These are phyloP conservation scores for Cerastis rubricosa DNA, from an alignment of 2,888 invertebrate genomes.

Conservation along the genomic window DNA sequence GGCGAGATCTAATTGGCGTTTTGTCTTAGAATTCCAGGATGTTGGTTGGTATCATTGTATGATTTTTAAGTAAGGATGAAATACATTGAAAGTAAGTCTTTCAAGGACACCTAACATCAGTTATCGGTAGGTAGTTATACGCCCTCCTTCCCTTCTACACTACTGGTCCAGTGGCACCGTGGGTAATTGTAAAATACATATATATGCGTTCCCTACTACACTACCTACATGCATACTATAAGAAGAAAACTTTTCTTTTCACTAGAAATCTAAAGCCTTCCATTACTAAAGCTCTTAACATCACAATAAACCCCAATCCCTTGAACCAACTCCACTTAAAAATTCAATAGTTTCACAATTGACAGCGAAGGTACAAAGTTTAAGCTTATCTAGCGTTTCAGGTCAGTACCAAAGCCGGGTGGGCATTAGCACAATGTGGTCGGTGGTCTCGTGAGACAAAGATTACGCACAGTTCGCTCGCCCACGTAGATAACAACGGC, in stretches of 20 bases:
- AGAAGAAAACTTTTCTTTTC: neutral
- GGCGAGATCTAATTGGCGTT: neutral
- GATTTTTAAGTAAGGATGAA: neutral
- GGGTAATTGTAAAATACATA: too few species aligned
- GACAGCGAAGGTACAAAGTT: conserved; percentile 77
- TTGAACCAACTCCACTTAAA: conserved; percentile 43
- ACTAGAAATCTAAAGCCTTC: neutral
- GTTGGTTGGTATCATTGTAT: neutral
- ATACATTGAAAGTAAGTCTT: neutral
- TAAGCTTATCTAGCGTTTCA: conserved; percentile 80
- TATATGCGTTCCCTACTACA: too few species aligned
- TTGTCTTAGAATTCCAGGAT: neutral
- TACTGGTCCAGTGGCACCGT: too few species aligned
- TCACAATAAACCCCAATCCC: conserved; percentile 21
- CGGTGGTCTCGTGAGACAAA: conserved; percentile 83
- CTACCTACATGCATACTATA: neutral
- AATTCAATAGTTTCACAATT: conserved; percentile 70
- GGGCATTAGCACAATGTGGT: conserved; percentile 81
- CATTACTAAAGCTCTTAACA: conserved; percentile 1
- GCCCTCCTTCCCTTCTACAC: too few species aligned
- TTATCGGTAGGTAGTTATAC: too few species aligned
- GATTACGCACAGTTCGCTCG: conserved; percentile 82
- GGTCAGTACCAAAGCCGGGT: conserved; percentile 79
- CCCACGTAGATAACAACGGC: conserved; percentile 74
- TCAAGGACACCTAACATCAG: neutral